phyloP scores from a whole-genome alignment of 2,797 vertebrate species.

The Furcifer pardalis region DNA sequence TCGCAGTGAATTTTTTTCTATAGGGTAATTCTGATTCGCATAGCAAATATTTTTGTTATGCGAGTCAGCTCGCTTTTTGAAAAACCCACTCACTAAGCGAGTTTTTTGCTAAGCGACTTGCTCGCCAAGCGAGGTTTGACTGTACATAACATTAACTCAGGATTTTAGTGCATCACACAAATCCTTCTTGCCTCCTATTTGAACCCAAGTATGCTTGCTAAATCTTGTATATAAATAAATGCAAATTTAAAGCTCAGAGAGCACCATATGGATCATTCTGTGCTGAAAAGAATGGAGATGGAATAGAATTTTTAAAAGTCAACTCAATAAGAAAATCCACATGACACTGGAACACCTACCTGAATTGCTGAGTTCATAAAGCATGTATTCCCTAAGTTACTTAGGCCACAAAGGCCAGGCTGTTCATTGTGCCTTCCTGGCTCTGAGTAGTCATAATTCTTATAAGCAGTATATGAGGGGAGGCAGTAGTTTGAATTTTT shows the following conservation, averaged over 20 bases:
- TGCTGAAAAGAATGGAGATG: background rate
- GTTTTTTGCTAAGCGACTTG: too few species aligned
- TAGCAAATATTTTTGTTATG: too few species aligned
- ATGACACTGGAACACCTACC: constrained; percentile 79
- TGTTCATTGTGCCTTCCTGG: constrained; percentile 92
- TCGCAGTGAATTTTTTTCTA: too few species aligned
- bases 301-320: background rate
- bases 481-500: constrained; percentile 98
- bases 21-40: too few species aligned
- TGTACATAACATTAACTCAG: background rate
- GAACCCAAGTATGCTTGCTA: background rate
- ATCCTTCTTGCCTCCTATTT: background rate
- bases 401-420: constrained; percentile 94
- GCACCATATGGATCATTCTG: background rate
- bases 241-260: constrained; percentile 30
- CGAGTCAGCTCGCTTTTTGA: too few species aligned
- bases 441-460: constrained; percentile 94
- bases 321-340: constrained; percentile 41
- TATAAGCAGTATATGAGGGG: constrained; percentile 92
- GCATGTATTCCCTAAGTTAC: constrained; percentile 98
- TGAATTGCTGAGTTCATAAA: constrained; percentile 99
- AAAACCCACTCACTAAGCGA: too few species aligned
- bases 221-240: background rate
- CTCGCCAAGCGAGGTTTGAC: too few species aligned
- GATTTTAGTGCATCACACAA: background rate